These are phyloP conservation scores for Sterrhoptilus dennistouni DNA, from an alignment of 2,113 vertebrate species.

Conservation along the genomic window DNA sequence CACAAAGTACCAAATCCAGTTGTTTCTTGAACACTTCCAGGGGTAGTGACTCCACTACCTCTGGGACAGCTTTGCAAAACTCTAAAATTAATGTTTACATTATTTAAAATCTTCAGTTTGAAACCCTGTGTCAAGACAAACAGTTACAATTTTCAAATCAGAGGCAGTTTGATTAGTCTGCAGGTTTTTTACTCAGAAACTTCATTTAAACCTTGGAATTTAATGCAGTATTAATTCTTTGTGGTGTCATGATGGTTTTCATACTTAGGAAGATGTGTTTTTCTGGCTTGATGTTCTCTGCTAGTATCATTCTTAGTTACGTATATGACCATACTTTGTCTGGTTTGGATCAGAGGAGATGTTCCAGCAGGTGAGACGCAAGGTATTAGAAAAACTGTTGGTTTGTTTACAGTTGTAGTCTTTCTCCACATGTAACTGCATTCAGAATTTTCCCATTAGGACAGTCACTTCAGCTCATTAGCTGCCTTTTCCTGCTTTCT, in stretches of 20 bases:
- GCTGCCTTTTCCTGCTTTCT: neutral
- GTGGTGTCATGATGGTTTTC: neutral
- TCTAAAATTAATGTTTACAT: neutral
- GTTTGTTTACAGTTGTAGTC: neutral
- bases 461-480: neutral
- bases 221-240: neutral
- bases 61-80: neutral
- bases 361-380: neutral
- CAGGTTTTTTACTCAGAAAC: neutral
- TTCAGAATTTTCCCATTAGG: neutral
- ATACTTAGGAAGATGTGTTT: neutral
- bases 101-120: neutral
- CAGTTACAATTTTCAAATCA: neutral
- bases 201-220: neutral
- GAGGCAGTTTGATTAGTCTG: neutral
- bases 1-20: neutral
- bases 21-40: neutral
- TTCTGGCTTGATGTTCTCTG: neutral
- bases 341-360: neutral
- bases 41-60: neutral
- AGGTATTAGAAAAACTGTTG: neutral
- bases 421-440: neutral
- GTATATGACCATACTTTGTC: neutral
- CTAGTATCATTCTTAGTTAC: neutral
- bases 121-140: neutral